phyloP scores from a whole-genome alignment of 2,888 invertebrate species.

The Drosophila infuscata region DNA sequence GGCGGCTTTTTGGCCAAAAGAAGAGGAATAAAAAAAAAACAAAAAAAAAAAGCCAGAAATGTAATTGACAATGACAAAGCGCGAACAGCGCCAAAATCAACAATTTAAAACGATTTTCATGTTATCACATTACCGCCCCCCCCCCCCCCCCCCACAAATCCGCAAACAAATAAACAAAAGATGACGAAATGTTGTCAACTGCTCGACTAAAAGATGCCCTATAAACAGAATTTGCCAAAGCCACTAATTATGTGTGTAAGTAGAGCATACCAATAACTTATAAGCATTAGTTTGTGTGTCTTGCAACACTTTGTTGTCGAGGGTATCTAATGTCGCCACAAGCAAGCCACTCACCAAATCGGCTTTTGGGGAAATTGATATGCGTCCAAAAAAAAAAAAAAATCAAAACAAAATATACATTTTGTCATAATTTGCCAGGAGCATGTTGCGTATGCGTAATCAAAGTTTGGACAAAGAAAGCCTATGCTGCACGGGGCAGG shows the following conservation, averaged over 20 bases:
- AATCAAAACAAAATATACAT: not conserved
- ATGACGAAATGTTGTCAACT: accelerated
- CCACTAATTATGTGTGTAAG: not conserved
- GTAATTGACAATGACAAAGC: slow-evolving; percentile 79
- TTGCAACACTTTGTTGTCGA: not conserved
- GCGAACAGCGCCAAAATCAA: slow-evolving; percentile 60
- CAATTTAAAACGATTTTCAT: slow-evolving; percentile 80
- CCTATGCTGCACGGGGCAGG: not conserved
- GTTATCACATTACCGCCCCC: slow-evolving; percentile 62
- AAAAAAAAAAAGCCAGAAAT: slow-evolving; percentile 6
- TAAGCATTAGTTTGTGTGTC: not conserved
- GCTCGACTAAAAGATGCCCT: not conserved
- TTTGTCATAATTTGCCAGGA: slow-evolving; percentile 61
- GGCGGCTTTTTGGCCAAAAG: slow-evolving; percentile 45
- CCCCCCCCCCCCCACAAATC: slow-evolving; percentile 19
- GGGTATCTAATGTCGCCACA: not conserved
- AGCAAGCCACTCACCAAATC: slow-evolving; percentile 1
- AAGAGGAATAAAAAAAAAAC: not conserved
- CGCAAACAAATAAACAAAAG: slow-evolving; percentile 43
- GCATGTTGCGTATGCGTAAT: slow-evolving; percentile 62
- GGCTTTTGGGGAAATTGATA: slow-evolving; percentile 53
- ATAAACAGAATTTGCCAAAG: not conserved
- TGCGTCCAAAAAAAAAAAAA: not conserved
- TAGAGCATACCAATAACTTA: not conserved
- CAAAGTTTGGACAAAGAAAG: slow-evolving; percentile 29